Conservation (phyloP, 2,888 invertebrate species). For the Exephanes ischioxanthus region DNA sequence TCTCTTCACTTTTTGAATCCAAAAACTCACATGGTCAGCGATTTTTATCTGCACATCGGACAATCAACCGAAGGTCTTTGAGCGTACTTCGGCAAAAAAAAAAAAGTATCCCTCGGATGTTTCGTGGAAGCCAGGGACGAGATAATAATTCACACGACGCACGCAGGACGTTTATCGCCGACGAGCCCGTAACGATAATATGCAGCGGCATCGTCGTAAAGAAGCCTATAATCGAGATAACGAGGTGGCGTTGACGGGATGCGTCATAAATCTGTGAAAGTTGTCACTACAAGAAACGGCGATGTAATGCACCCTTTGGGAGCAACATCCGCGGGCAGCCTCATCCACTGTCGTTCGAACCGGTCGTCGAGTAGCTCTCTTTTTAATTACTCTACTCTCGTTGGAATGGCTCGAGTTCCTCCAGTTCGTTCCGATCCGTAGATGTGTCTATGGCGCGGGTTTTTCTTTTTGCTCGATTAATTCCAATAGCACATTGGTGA, state of each 20-base stretch:
- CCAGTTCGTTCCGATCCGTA: background rate
- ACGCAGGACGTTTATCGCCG: background rate
- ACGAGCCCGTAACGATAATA: constrained; percentile 6
- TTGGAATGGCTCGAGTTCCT: constrained; percentile 32
- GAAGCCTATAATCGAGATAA: constrained; percentile 8
- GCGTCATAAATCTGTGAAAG: constrained; percentile 37
- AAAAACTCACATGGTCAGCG: background rate
- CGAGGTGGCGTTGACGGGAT: constrained; percentile 9
- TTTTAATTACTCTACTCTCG: constrained; percentile 51
- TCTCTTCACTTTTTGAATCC: no score
- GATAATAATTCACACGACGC: background rate
- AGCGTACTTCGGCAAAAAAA: background rate
- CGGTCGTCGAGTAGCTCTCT: constrained; percentile 26
- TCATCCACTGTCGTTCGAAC: constrained; percentile 15
- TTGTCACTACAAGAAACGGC: constrained; percentile 11
- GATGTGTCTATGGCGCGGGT: background rate
- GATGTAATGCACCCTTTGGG: constrained; percentile 6
- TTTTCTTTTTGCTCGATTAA: background rate
- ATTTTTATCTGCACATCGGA: background rate
- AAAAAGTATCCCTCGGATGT: background rate
- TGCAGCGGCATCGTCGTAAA: background rate
- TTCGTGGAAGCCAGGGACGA: background rate
- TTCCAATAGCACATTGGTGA: constrained; percentile 19
- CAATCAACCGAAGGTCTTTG: background rate
- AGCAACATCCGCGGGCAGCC: background rate